Conservation (phyloP, 2,113 vertebrate genomes). For the Sander vitreus region DNA sequence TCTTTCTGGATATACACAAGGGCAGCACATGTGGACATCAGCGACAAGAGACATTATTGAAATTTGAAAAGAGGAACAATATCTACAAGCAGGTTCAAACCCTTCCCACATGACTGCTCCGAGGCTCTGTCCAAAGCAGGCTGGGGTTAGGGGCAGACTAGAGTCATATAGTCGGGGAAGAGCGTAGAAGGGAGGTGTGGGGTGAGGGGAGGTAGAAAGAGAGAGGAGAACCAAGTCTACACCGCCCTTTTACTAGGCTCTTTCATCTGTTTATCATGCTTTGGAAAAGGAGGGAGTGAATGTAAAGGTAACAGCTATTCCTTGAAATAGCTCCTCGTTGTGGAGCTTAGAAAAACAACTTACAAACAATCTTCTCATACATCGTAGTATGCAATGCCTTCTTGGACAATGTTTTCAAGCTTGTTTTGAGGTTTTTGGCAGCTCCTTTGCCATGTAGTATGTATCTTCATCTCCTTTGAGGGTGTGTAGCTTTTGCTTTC, state of each 20-base stretch:
- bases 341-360: constrained; percentile 59
- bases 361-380: constrained; percentile 53
- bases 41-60: constrained; percentile 81
- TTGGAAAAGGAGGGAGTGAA: constrained; percentile 84
- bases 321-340: constrained; percentile 72
- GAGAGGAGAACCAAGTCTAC: constrained; percentile 78
- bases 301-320: constrained; percentile 79
- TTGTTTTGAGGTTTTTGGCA: constrained; percentile 76
- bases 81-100: constrained; percentile 84
- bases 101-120: constrained; percentile 71
- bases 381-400: constrained; percentile 70
- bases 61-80: constrained; percentile 80
- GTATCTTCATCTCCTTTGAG: constrained; percentile 62
- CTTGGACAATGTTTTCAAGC: constrained; percentile 67
- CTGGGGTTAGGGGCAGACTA: constrained; percentile 40
- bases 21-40: constrained; percentile 82
- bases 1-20: constrained; percentile 78
- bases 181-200: constrained; percentile 58
- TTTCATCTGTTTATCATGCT: constrained; percentile 83
- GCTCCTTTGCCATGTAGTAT: constrained; percentile 63
- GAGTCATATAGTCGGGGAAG: constrained; percentile 65
- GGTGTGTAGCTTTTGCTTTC: constrained; percentile 62
- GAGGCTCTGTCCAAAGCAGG: constrained; percentile 73
- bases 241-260: constrained; percentile 72
- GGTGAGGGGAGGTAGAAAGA: constrained; percentile 81